Evolutionary conservation across 2,888 invertebrate species (phyloP).

Genomic region (Trachelus tabidus): DNA sequence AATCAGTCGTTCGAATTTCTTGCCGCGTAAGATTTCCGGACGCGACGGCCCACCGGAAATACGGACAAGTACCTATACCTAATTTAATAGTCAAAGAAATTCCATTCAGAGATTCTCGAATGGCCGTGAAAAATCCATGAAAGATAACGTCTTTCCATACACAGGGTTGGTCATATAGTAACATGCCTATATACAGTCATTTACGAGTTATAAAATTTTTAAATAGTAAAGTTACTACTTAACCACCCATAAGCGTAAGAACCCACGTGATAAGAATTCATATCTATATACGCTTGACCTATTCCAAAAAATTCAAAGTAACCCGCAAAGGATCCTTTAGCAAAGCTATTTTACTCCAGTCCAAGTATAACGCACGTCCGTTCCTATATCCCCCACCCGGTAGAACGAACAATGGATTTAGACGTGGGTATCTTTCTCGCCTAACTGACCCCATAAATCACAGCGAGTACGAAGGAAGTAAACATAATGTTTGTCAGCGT

Average conservation of each 20-base stretch:
- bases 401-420: constrained; percentile 25
- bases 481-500: constrained; percentile 27
- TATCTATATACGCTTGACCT: background rate
- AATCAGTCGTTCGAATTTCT: constrained; percentile 3
- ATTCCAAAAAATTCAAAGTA: background rate
- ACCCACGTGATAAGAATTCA: too few relatives aligned
- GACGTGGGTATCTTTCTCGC: constrained; percentile 18
- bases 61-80: background rate
- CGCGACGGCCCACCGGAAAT: background rate
- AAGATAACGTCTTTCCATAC: too few relatives aligned
- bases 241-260: too few relatives aligned
- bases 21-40: background rate
- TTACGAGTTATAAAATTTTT: too few relatives aligned
- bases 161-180: too few relatives aligned
- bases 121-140: too few relatives aligned
- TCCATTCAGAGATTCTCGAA: background rate
- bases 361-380: background rate
- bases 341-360: background rate
- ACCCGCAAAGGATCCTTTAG: background rate
- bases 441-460: constrained; percentile 24
- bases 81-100: background rate
- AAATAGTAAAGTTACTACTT: too few relatives aligned
- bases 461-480: constrained; percentile 18
- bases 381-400: background rate
- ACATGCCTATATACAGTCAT: too few relatives aligned